Conservation (phyloP, 2,797 vertebrate genomes). For the Brachymystax lenok region DNA sequence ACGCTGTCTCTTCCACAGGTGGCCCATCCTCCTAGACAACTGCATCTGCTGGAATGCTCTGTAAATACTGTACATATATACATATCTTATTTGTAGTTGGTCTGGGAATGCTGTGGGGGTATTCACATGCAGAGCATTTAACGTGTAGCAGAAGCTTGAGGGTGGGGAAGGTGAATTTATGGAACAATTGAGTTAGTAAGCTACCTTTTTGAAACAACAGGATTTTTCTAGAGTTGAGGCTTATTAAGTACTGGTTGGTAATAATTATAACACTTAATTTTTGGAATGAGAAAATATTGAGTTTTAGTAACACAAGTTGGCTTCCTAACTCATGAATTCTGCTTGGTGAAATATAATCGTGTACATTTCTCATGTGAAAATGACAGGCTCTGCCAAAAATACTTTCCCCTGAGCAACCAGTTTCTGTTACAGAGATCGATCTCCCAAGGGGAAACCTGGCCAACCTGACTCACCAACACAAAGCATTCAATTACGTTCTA, state of each 20-base stretch:
- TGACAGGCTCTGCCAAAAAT: background rate
- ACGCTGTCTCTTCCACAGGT: conserved; percentile 10
- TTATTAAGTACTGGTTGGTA: background rate
- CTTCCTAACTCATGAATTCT: background rate
- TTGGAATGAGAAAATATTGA: background rate
- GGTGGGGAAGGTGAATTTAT: background rate
- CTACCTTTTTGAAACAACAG: background rate
- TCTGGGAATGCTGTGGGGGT: background rate
- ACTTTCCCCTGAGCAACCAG: background rate
- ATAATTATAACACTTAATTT: too few species aligned
- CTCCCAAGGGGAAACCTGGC: background rate
- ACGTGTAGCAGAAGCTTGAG: conserved; percentile 12
- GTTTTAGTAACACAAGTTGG: background rate
- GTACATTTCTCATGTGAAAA: background rate
- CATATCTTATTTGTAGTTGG: conserved; percentile 2
- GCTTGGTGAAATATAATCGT: background rate
- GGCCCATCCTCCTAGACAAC: conserved; percentile 10
- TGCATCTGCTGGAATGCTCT: conserved; percentile 4
- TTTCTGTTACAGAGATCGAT: background rate
- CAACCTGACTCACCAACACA: background rate
- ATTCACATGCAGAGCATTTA: conserved; percentile 33
- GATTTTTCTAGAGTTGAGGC: background rate
- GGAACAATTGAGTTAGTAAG: background rate
- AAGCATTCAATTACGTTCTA: background rate
- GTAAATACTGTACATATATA: conserved; percentile 32